phyloP scores from a whole-genome alignment of 2,888 invertebrate species.

The Clitarchus hookeri region DNA sequence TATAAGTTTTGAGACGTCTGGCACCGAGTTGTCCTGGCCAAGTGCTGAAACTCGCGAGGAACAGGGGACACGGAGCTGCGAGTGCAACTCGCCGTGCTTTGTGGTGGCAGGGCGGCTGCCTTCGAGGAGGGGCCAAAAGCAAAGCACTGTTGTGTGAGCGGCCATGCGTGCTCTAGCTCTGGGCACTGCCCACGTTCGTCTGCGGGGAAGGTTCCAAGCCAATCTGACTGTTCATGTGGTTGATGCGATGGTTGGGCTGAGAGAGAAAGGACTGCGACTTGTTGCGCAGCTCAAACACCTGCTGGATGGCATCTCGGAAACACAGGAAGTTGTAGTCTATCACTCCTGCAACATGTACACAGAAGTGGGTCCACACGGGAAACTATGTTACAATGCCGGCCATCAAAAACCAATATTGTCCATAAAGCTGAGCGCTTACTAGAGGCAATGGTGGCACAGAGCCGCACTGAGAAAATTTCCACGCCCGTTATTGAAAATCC shows the following conservation, averaged over 20 bases:
- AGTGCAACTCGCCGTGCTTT: no score
- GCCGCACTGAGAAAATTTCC: no score
- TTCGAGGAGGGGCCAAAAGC: neutral
- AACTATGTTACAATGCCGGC: no score
- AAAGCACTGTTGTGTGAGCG: no score
- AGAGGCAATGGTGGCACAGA: no score
- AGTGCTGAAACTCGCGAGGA: neutral
- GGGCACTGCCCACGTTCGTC: neutral
- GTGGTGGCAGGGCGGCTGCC: neutral
- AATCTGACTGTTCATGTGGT: neutral
- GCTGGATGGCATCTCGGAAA: slow-evolving; percentile 94
- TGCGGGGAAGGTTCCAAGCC: neutral
- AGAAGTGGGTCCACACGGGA: neutral
- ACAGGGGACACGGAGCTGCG: neutral
- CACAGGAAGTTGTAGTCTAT: slow-evolving; percentile 99
- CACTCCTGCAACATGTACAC: slow-evolving; percentile 67
- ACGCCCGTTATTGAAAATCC: no score
- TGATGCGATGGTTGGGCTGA: neutral
- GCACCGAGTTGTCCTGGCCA: neutral
- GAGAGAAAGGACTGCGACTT: neutral
- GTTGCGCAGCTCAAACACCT: slow-evolving; percentile 83
- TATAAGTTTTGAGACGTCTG: neutral
- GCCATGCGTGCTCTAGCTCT: neutral
- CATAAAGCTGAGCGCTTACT: no score
- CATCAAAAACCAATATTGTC: no score